Evolutionary conservation across 2,888 invertebrate species (phyloP).

Genomic region (Furcula furcula): DNA sequence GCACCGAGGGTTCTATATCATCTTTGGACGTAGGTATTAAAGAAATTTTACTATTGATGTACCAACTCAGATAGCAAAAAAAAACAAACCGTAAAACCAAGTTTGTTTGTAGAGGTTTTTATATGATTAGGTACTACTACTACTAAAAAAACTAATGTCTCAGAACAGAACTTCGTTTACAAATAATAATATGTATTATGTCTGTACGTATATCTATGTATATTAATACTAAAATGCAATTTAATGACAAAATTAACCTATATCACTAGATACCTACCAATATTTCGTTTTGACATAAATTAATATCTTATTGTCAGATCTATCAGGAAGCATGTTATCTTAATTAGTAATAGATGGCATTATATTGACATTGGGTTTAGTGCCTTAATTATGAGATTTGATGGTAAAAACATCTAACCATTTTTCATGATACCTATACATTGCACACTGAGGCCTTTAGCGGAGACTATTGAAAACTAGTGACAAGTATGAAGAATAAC

Average conservation of each 20-base stretch:
- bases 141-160: slow-evolving; percentile 47
- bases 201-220: slow-evolving; percentile 38
- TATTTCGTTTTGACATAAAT: slow-evolving; percentile 76
- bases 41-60: no score
- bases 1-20: no score
- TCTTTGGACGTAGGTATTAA: no score
- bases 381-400: no score
- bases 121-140: slow-evolving; percentile 45
- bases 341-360: slow-evolving; percentile 72
- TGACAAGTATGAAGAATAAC: no score
- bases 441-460: no score
- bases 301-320: slow-evolving; percentile 77
- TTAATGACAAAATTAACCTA: slow-evolving; percentile 60
- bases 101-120: slow-evolving; percentile 33
- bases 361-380: slow-evolving; percentile 57
- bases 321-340: slow-evolving; percentile 79
- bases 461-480: no score
- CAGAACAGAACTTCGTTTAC: slow-evolving; percentile 45
- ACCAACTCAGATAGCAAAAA: no score
- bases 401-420: no score
- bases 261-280: slow-evolving; percentile 72
- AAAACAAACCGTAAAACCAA: no score
- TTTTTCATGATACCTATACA: no score
- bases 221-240: slow-evolving; percentile 64
- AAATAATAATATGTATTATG: no score